A percentile compares a stretch with the other conserved stretches of the same genome.
Evolutionary conservation across 1,140 invertebrate genomes (phyloP).

Genomic region (Megalonaias nervosa): DNA sequence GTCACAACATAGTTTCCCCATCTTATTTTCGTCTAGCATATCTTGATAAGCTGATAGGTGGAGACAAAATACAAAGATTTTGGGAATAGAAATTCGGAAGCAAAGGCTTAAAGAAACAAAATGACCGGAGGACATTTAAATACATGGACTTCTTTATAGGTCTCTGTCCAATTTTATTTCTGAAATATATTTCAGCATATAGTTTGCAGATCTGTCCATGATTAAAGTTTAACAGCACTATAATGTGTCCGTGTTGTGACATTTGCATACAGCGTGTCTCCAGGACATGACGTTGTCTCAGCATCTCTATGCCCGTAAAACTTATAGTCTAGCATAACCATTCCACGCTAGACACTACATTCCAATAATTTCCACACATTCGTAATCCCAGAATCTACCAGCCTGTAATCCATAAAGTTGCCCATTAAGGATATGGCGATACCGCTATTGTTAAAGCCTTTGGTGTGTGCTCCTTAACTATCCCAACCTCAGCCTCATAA

Average conservation of each 20-base stretch:
- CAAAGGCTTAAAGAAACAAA: no score
- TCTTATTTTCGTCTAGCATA: no score
- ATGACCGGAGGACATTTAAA: no score
- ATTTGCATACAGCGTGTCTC: conserved; percentile 70
- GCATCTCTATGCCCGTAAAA: conserved; percentile 53
- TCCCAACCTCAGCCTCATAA: conserved; percentile 44
- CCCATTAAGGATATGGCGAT: conserved; percentile 84
- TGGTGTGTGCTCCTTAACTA: conserved; percentile 32
- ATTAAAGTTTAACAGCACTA: conserved; percentile 17
- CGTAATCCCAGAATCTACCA: background rate
- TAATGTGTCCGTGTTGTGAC: conserved; percentile 74
- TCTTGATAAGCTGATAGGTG: no score
- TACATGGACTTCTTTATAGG: no score
- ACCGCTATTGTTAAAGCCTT: conserved; percentile 10
- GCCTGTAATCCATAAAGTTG: no score
- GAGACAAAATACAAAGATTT: no score
- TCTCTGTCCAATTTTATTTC: no score
- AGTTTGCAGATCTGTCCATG: background rate
- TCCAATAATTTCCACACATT: conserved; percentile 49
- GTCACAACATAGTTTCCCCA: no score
- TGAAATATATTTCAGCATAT: no score
- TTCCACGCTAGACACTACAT: conserved; percentile 44
- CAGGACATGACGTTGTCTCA: conserved; percentile 46
- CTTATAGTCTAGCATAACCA: conserved; percentile 38
- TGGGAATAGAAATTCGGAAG: no score